These are phyloP conservation scores for Mus caroli DNA, from an alignment of 2,797 vertebrate species.

Conservation along the genomic window DNA sequence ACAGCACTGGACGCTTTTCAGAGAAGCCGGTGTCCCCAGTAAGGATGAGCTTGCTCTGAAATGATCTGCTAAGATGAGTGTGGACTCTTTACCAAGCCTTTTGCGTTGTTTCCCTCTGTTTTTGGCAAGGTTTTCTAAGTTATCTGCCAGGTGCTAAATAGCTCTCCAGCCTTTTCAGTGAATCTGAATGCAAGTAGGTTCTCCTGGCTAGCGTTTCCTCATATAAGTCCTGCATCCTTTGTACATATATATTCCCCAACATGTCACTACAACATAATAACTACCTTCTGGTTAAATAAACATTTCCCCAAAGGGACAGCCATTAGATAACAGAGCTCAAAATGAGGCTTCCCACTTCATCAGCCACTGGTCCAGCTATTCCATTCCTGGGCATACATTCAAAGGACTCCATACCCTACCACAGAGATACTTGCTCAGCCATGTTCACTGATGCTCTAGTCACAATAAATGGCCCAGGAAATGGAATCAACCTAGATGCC, in stretches of 20 bases:
- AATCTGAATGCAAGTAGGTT: neutral
- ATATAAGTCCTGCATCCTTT: neutral
- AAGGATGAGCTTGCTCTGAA: neutral
- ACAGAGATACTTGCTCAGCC: neutral
- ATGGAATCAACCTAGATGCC: neutral
- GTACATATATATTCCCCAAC: accelerated
- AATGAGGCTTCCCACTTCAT: neutral
- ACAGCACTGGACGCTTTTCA: neutral
- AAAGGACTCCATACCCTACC: neutral
- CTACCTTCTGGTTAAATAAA: too few relatives aligned
- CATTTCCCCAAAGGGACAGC: neutral
- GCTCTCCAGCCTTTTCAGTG: neutral
- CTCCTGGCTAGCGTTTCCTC: neutral
- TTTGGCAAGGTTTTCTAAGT: neutral
- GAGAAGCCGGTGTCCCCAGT: neutral
- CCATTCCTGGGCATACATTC: neutral
- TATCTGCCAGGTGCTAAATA: neutral
- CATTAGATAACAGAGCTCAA: neutral
- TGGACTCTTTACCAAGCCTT: neutral
- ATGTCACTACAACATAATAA: too few relatives aligned
- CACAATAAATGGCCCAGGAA: neutral
- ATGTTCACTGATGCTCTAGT: neutral
- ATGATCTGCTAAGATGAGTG: neutral
- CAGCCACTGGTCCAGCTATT: neutral
- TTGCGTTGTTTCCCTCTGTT: neutral